Evolutionary conservation across 2,888 invertebrate genomes (phyloP).

Genomic region (Mesodorylaimus sp.): DNA sequence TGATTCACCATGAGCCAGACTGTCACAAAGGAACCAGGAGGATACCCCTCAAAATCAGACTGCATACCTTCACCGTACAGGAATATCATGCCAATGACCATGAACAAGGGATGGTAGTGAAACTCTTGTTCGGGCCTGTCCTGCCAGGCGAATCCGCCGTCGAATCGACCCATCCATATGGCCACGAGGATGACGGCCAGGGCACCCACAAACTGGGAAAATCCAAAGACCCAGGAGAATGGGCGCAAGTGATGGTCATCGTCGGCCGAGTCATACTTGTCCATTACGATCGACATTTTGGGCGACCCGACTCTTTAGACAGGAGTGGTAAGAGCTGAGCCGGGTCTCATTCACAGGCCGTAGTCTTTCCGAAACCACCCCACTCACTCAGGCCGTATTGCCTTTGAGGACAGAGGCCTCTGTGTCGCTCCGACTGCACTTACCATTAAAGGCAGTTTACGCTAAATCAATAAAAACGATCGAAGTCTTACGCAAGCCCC

Average conservation of each 20-base stretch:
- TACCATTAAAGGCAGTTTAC: too few relatives aligned
- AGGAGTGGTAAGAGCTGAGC: too few relatives aligned
- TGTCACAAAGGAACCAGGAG: not conserved
- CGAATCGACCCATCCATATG: conserved; percentile 45
- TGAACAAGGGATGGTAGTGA: conserved; percentile 70
- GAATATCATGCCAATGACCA: conserved; percentile 62
- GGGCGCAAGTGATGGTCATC: conserved; percentile 10
- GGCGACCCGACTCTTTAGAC: too few relatives aligned
- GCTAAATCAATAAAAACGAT: too few relatives aligned
- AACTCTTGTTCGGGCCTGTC: conserved; percentile 44
- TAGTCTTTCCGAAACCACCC: too few relatives aligned
- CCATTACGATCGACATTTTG: conserved; percentile 12
- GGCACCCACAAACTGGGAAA: conserved; percentile 30
- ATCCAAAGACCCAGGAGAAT: conserved; percentile 12
- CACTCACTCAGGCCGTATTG: too few relatives aligned
- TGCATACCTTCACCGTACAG: conserved; percentile 57
- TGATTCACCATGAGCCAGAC: too few relatives aligned
- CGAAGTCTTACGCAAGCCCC: too few relatives aligned
- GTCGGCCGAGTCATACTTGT: conserved; percentile 12
- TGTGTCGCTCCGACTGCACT: too few relatives aligned
- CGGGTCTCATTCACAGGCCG: too few relatives aligned
- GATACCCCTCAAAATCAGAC: not conserved
- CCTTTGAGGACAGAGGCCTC: too few relatives aligned
- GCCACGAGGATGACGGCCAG: conserved; percentile 42
- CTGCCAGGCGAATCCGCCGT: conserved; percentile 50